These are phyloP conservation scores for Hyles vespertilio DNA, from an alignment of 1,140 invertebrate species.

Conservation along the genomic window DNA sequence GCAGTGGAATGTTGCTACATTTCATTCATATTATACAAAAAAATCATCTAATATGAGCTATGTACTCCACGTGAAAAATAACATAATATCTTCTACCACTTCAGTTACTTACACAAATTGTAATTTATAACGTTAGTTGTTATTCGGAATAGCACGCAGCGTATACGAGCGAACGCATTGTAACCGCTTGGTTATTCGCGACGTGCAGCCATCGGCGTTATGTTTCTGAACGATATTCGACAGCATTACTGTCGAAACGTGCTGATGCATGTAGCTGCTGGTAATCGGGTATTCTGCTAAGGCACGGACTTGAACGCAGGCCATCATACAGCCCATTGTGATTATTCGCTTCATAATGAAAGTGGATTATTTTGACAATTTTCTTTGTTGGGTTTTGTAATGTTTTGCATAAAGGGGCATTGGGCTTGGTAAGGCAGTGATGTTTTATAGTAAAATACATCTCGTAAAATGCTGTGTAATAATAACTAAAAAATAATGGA, in stretches of 20 bases:
- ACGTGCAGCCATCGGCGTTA: constrained; percentile 26
- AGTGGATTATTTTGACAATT: too few relatives aligned
- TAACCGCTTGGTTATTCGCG: constrained; percentile 18
- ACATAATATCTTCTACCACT: not conserved
- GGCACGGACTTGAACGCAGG: constrained; percentile 6
- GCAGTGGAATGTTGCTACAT: too few relatives aligned
- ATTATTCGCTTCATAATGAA: too few relatives aligned
- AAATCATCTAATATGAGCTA: too few relatives aligned
- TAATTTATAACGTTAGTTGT: not conserved
- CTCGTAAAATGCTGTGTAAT: too few relatives aligned
- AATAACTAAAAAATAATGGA: too few relatives aligned
- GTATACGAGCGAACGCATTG: constrained; percentile 3
- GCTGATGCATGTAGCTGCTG: constrained; percentile 24
- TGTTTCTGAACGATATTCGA: constrained; percentile 38
- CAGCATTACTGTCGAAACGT: constrained; percentile 44
- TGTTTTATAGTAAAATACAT: too few relatives aligned
- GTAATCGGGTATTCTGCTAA: constrained; percentile 17
- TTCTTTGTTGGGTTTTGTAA: too few relatives aligned
- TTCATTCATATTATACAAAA: too few relatives aligned
- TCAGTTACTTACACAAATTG: not conserved
- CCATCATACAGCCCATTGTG: not conserved
- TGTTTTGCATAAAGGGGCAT: too few relatives aligned
- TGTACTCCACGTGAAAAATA: not conserved
- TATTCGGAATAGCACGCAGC: constrained; percentile 6
- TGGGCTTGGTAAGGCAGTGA: too few relatives aligned